Evolutionary conservation across 2,888 invertebrate genomes (phyloP), one percentile per base, ranked within the genome.

Genomic region (Pseudeuparius sepicola): DNA sequence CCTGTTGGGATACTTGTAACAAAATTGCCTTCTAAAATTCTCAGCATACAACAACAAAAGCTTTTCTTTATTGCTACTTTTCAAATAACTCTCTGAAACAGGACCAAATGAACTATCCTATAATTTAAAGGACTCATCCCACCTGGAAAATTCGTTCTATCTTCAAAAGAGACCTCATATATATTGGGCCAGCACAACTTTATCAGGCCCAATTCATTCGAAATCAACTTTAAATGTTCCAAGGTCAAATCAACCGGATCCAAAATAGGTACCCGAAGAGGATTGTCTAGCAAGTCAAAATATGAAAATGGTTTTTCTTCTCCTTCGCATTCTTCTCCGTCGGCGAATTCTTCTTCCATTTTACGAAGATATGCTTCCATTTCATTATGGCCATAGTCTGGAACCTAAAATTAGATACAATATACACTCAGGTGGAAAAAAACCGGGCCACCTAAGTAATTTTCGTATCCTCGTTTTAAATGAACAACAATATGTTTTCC

Each of bases 11-110:
- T 68, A 75, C 30, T 67, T 63, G 34, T 66, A 61, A 34, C 65
- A 61, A 59, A 73, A 82, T 50, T 86, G 85, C 31, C 70, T 67
- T 10, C 85, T 70, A 54, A 86, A 86, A 57, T 83, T 85, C 59
- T 86, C 85, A 0, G 81, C 75, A 50, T 81, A 80, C 33, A 81
- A 67, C 26, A 86, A 57, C 6, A 84, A 53, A 9, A 82, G 55
- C 31, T 77, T 73, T 56, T 87, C 85, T 54, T 85, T 83, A 12
- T 71, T 61, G 10, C 65, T 72, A 46, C 80, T 72, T 2, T 66
- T 72, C 36, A 71, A 71, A 53, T 85, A 85, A 36, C 70, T 71
- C 33, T 62, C 61, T 0, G n/a, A n/a, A n/a, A n/a, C n/a, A n/a
- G n/a, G n/a, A n/a, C n/a, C n/a, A n/a, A n/a, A n/a, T n/a, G n/a